phyloP scores from a whole-genome alignment of 2,113 vertebrate species.

The Sinocyclocheilus maitianheensis region DNA sequence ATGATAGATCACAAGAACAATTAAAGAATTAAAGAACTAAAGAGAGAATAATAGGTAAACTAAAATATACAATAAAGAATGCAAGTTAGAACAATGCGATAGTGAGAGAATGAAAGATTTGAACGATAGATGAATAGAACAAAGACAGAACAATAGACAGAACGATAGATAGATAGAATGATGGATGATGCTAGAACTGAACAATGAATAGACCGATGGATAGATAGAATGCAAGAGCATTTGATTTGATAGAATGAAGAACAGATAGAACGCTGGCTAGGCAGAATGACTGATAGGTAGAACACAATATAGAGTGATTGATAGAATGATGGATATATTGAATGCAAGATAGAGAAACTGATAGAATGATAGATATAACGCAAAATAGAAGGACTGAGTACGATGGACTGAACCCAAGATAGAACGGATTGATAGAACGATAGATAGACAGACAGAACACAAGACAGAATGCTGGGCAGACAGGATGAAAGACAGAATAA shows the following conservation, averaged over 20 bases:
- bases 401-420: neutral
- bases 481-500: slow-evolving; percentile 4
- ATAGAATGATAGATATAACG: neutral
- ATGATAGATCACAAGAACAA: too few relatives aligned
- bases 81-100: neutral
- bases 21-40: too few relatives aligned
- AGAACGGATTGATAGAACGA: neutral
- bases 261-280: neutral
- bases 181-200: neutral
- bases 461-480: neutral
- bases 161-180: neutral
- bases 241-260: neutral
- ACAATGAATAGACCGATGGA: neutral
- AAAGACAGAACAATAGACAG: neutral
- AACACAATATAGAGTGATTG: neutral
- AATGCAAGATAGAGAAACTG: neutral
- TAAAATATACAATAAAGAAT: neutral
- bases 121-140: neutral
- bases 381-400: neutral
- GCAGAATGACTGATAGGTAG: neutral
- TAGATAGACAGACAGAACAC: neutral
- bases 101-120: neutral
- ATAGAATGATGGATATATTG: neutral
- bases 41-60: neutral
- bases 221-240: neutral